Evolutionary conservation across 2,113 vertebrate species (phyloP).

Genomic region (Prinia subflava): DNA sequence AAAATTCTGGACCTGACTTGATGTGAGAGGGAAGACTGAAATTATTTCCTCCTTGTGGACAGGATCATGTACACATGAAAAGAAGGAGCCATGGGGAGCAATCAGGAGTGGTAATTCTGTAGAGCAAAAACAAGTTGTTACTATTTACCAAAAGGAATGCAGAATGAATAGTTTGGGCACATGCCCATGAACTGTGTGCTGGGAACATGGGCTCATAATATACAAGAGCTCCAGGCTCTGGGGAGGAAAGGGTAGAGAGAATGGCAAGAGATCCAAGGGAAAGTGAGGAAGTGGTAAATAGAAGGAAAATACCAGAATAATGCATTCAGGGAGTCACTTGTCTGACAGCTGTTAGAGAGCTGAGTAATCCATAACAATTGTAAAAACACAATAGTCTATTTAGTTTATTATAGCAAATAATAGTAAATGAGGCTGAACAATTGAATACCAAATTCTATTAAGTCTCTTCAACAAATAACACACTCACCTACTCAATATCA

Average conservation of each 20-base stretch:
- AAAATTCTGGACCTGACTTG: neutral
- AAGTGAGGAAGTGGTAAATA: neutral
- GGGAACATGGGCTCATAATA: neutral
- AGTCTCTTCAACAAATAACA: neutral
- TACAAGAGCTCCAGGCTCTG: neutral
- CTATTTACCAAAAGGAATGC: neutral
- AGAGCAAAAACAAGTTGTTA: neutral
- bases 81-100: neutral
- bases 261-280: neutral
- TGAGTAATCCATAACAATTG: neutral
- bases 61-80: neutral
- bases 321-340: neutral
- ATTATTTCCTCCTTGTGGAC: neutral
- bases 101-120: neutral
- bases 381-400: neutral
- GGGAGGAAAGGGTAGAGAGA: neutral
- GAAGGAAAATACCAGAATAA: neutral
- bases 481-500: neutral
- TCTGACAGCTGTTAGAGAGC: neutral
- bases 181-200: neutral
- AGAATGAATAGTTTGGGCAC: neutral
- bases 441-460: neutral
- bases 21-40: neutral
- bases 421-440: neutral
- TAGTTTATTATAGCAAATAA: neutral